Base-by-base conservation (phyloP, 1,140 invertebrate genomes). In the Drosophila parvula region DNA sequence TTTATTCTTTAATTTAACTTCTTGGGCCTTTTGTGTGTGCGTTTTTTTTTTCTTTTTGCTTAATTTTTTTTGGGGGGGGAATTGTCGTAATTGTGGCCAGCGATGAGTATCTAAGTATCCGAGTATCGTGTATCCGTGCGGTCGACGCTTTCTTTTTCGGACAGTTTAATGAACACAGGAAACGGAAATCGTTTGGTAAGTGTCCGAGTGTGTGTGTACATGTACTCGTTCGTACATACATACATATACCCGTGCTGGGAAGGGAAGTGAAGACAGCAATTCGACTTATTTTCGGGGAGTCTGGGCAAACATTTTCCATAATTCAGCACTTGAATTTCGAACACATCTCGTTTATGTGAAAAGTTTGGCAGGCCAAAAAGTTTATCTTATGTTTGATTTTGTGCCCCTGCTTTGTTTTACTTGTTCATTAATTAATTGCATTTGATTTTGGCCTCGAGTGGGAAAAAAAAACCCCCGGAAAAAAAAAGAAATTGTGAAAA, bases 101-200 rank as follows among this genome's bases (percentile, higher is more conserved):
- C 68, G 65, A 59, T 64, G 55, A 45, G 62, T 74, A 63, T 75
- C 38, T 59, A 45, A 63, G 48, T 74, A 61, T 38, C 30, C 18
- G 18, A 51, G 27, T 62, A 43, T 60, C 36, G 55, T 62, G 55
- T 62, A 75, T 68, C 64, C 55, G 62, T 61, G 77, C 61, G 53
- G 74, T 76, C 74, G 50, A 51, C 74, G 81, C 78, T 83, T 83
- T 83, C 81, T 83, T 83, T 76, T 83, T 83, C 63, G 73, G 81
- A 77, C 67, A 83, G 55, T 83, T 83, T 85, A 83, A 83, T 85
- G 81, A 85, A 81, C 73, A 83, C 81, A 85, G 81, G 81, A 83
- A 83, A 83, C 81, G 81, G 81, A 83, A 83, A 85, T 83, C 81
- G 83, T 85, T 83, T 83, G 71, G 48, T 45, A 56, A 64, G 59